phyloP scores from a whole-genome alignment of 1,140 invertebrate species.

The Bicyclus anynana region DNA sequence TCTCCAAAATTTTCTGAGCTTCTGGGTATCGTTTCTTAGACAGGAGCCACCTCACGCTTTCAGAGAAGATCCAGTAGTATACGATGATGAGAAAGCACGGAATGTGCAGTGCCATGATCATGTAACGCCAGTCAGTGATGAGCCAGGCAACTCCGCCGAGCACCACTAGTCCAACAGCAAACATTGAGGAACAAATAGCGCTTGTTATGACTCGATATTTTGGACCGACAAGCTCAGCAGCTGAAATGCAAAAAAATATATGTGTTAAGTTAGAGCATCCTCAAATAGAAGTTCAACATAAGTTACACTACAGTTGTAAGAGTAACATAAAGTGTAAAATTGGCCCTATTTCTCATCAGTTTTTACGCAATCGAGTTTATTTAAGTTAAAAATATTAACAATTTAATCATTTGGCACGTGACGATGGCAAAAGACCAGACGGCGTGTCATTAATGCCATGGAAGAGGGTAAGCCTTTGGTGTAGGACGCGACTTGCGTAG shows the following conservation, averaged over 20 bases:
- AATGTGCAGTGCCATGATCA: conserved; percentile 82
- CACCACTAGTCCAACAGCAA: conserved; percentile 84
- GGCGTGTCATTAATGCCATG: no score
- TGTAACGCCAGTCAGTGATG: conserved; percentile 83
- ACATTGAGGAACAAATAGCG: conserved; percentile 82
- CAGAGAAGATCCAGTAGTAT: conserved; percentile 80
- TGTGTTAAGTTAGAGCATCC: no score
- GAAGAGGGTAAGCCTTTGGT: no score
- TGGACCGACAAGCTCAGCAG: conserved; percentile 87
- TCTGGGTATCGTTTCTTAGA: conserved; percentile 82
- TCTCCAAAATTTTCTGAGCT: conserved; percentile 79
- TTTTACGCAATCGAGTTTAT: no score
- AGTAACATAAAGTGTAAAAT: no score
- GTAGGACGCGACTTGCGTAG: no score
- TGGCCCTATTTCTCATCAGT: no score
- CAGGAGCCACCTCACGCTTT: conserved; percentile 86
- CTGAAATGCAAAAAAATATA: conserved; percentile 67
- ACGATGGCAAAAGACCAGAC: no score
- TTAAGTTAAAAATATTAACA: no score
- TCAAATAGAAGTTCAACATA: no score
- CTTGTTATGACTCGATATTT: conserved; percentile 84
- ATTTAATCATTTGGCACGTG: no score
- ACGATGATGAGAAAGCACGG: conserved; percentile 81
- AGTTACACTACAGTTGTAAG: conserved; percentile 20
- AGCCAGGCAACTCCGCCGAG: conserved; percentile 83